Evolutionary conservation across 2,113 vertebrate genomes (phyloP).

Genomic region (Protobothrops mucrosquamatus): DNA sequence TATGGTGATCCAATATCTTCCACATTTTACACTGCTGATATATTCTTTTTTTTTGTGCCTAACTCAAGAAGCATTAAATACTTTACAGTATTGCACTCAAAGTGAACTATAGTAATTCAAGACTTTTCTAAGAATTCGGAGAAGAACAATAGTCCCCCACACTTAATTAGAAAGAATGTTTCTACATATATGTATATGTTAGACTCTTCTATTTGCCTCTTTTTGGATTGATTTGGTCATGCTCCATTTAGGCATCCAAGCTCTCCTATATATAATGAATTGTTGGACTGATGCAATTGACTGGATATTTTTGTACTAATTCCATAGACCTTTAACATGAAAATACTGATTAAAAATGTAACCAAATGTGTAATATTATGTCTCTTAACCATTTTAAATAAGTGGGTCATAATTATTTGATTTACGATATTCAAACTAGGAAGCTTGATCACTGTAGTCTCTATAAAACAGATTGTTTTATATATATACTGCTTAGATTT

Average conservation of each 20-base stretch:
- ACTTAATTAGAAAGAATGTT: not conserved
- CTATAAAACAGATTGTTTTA: not conserved
- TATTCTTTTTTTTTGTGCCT: slow-evolving; percentile 30
- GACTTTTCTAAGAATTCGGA: not conserved
- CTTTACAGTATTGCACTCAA: not conserved
- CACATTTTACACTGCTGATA: slow-evolving; percentile 31
- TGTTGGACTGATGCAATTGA: not conserved
- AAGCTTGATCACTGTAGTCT: not conserved
- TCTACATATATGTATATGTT: not conserved
- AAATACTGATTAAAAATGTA: not conserved
- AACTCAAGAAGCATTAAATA: not conserved
- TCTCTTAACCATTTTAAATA: not conserved
- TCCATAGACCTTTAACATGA: not conserved
- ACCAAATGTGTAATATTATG: not conserved
- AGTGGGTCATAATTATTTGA: not conserved
- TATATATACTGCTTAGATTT: not conserved
- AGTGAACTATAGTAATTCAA: not conserved
- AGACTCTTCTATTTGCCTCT: not conserved
- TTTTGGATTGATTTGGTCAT: not conserved
- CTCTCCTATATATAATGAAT: not conserved
- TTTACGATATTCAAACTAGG: not conserved
- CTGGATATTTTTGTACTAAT: not conserved
- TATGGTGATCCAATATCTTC: not conserved
- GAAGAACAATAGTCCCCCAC: not conserved
- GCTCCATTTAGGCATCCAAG: not conserved